Percentiles rank a stretch among this genome's conserved stretches.
phyloP scores from a whole-genome alignment of 2,113 vertebrate genomes.

The Procapra przewalskii region DNA sequence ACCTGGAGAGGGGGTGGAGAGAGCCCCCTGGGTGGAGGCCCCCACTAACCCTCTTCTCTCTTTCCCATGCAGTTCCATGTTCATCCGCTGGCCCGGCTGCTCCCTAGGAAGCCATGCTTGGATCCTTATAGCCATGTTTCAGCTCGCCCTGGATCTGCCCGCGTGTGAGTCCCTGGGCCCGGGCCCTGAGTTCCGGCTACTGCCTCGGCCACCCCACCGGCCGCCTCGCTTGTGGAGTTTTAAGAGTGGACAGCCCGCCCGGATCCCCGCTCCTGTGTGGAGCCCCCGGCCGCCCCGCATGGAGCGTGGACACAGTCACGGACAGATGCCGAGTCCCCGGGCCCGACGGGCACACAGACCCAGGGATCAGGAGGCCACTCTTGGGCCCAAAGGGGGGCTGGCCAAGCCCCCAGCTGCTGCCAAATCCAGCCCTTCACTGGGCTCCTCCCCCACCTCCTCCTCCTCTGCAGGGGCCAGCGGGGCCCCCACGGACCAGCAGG shows the following conservation, averaged over 20 bases:
- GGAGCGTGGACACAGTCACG: slow-evolving; percentile 40
- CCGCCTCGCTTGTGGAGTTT: slow-evolving; percentile 76
- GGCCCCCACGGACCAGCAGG: slow-evolving; percentile 33
- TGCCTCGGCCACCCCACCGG: slow-evolving; percentile 65
- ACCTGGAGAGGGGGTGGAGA: fast-evolving
- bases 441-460: not conserved
- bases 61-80: slow-evolving; percentile 43
- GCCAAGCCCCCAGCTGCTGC: slow-evolving; percentile 34
- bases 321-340: slow-evolving; percentile 49
- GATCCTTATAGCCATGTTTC: slow-evolving; percentile 86
- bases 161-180: slow-evolving; percentile 77
- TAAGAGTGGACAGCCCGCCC: slow-evolving; percentile 62
- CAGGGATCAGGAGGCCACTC: slow-evolving; percentile 55
- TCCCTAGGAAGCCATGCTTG: slow-evolving; percentile 84
- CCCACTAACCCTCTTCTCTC: not conserved
- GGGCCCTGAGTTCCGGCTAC: slow-evolving; percentile 61
- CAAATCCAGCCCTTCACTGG: slow-evolving; percentile 27
- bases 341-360: slow-evolving; percentile 60
- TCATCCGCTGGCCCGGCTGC: slow-evolving; percentile 81
- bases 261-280: slow-evolving; percentile 63
- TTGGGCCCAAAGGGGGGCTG: slow-evolving; percentile 47
- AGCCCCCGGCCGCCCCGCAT: slow-evolving; percentile 55
- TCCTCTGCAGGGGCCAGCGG: not conserved
- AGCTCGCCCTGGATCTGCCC: slow-evolving; percentile 82
- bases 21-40: fast-evolving